Conservation (phyloP, 2,797 vertebrate species). For the Tarsius wallacei region DNA sequence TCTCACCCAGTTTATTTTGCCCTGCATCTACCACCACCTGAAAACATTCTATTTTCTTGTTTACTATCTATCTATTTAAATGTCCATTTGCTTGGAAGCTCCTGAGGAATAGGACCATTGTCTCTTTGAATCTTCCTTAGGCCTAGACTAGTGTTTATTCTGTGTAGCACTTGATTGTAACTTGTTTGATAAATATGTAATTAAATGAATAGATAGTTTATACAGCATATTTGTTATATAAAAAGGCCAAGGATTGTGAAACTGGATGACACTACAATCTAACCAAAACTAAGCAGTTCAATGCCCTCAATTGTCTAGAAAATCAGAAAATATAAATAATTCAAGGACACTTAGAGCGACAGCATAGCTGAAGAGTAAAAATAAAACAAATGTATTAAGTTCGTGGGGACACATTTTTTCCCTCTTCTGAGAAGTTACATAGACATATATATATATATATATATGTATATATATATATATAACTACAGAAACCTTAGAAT, state of each 20-base stretch:
- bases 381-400: constrained; percentile 22
- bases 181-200: background rate
- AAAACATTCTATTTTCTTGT: background rate
- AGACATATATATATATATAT: background rate
- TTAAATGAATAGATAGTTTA: background rate
- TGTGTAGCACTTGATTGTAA: background rate
- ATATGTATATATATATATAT: background rate
- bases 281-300: background rate
- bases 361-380: background rate
- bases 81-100: background rate
- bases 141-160: background rate
- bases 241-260: background rate
- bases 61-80: background rate
- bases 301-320: background rate
- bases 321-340: constrained; percentile 20
- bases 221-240: background rate
- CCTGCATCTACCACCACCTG: background rate
- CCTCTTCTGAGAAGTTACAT: background rate
- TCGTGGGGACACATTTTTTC: background rate
- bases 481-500: background rate
- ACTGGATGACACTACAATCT: background rate
- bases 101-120: background rate
- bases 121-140: background rate
- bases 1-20: background rate
- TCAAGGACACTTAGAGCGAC: background rate